Conservation (phyloP, 2,888 invertebrate species). For the Rhamphomyia laevipes region DNA sequence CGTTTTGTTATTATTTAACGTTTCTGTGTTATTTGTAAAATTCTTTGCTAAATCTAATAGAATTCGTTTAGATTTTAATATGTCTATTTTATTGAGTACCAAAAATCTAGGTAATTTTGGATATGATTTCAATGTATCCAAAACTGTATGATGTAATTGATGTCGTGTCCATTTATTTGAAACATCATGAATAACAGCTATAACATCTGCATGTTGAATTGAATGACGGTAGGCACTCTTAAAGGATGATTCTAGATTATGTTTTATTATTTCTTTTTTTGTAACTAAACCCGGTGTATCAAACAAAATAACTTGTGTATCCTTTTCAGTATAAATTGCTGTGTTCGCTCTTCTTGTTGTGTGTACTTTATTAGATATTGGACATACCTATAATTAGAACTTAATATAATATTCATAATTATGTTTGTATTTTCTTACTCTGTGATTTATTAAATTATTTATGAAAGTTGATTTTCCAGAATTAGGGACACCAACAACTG, state of each 20-base stretch:
- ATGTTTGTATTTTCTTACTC: slow-evolving; percentile 43
- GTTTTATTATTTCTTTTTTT: slow-evolving; percentile 44
- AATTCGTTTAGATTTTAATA: slow-evolving; percentile 54
- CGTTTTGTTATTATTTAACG: slow-evolving; percentile 22
- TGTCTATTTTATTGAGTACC: slow-evolving; percentile 82
- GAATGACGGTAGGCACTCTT: slow-evolving; percentile 41
- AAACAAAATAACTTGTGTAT: slow-evolving; percentile 79
- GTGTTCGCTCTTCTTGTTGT: slow-evolving; percentile 66
- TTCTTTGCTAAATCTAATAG: slow-evolving; percentile 59
- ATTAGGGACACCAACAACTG: slow-evolving; percentile 88
- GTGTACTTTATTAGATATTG: slow-evolving; percentile 84
- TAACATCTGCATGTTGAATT: slow-evolving; percentile 58
- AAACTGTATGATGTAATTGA: slow-evolving; percentile 54
- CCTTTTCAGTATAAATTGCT: slow-evolving; percentile 60
- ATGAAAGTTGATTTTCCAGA: slow-evolving; percentile 92
- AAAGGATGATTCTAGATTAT: slow-evolving; percentile 46
- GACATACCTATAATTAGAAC: slow-evolving; percentile 56
- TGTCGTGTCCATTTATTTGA: slow-evolving; percentile 57
- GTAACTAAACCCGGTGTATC: slow-evolving; percentile 89
- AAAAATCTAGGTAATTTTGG: slow-evolving; percentile 55
- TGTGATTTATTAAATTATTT: slow-evolving; percentile 69
- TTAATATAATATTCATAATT: no score
- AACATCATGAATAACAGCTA: slow-evolving; percentile 80
- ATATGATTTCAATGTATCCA: slow-evolving; percentile 53
- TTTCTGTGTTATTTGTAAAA: slow-evolving; percentile 51